Base-by-base conservation (phyloP, 2,888 invertebrate species). In the Seladonia tumulorum region DNA sequence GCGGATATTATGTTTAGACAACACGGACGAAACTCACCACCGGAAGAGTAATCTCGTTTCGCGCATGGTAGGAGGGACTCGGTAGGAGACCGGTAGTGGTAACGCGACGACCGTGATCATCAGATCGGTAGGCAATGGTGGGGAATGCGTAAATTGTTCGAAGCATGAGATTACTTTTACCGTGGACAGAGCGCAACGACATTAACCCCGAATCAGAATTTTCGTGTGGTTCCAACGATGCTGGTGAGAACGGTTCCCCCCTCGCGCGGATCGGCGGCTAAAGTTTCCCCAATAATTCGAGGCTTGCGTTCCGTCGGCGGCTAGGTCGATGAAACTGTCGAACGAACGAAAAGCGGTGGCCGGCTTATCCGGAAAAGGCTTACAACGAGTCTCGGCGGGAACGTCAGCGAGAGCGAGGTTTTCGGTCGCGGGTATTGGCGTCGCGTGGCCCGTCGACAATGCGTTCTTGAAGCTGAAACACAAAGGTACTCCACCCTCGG, bases 401-500 rank as follows among this genome's bases (percentile, higher is more conserved):
- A 74, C 47, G 81, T 66, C 60, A 70, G 10, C 25, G 68, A 14
- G 57, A 70, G 5, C 35, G 68, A 14, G 57, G 35, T 42, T 76
- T 68, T 76, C 49, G n/a, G 76, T 74, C n/a, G 29, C 45, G 79
- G 68, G 70, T 77, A 79, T 82, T 79, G 25, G 45, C 79, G 71
- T 78, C 49, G 66, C 78, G 57, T 70, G 68, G 42, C 63, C 39
- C 63, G 76, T 42, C 73, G 72, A 88, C 84, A 85, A 87, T 82
- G 79, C 81, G 81, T 86, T 81, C 90, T 90, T 89, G 88, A 87
- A 89, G 63, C 83, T 57, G 70, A 2, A 83, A 80, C 83, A 88
- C 82, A 89, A 88, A 90, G 90, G 63, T 82, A 72, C 72, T 74
- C 68, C 68, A 35, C 49, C 81, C 83, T 71, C 74, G 70, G 79